Conservation (phyloP, 2,888 invertebrate species). For the Buathra laborator region DNA sequence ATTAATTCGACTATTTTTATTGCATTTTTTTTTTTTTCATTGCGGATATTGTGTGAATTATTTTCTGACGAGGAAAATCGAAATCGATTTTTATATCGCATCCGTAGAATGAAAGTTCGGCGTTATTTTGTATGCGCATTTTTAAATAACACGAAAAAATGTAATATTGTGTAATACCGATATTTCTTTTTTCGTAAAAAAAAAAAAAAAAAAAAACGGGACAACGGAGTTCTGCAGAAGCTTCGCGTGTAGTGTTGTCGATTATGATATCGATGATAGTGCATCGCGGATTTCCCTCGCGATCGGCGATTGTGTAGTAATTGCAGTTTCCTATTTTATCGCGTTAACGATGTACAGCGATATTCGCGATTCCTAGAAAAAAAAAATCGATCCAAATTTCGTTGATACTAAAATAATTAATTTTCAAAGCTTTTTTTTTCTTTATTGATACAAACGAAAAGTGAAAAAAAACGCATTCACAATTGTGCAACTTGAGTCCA, state of each 20-base stretch:
- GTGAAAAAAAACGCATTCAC: not conserved
- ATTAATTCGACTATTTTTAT: no score
- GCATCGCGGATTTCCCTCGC: not conserved
- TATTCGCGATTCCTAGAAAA: not conserved
- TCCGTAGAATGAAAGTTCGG: no score
- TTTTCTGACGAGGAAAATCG: no score
- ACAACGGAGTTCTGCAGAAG: no score
- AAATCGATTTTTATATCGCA: no score
- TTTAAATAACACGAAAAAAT: no score
- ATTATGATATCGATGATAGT: not conserved
- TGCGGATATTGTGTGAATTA: no score
- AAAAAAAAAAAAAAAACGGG: no score
- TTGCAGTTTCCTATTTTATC: conserved; percentile 20
- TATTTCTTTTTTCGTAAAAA: no score
- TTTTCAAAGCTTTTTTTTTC: not conserved
- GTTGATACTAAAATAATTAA: not conserved
- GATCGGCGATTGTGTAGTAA: not conserved
- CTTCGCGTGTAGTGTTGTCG: not conserved
- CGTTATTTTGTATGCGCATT: no score
- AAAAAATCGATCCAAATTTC: not conserved
- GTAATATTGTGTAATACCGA: no score
- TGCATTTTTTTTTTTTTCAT: no score
- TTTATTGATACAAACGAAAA: conserved; percentile 38
- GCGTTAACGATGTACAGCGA: not conserved
- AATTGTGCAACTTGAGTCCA: conserved; percentile 13